Percentiles rank a stretch among this genome's conserved stretches.
Evolutionary conservation across 2,888 invertebrate genomes (phyloP).

Genomic region (Hipparchia semele): DNA sequence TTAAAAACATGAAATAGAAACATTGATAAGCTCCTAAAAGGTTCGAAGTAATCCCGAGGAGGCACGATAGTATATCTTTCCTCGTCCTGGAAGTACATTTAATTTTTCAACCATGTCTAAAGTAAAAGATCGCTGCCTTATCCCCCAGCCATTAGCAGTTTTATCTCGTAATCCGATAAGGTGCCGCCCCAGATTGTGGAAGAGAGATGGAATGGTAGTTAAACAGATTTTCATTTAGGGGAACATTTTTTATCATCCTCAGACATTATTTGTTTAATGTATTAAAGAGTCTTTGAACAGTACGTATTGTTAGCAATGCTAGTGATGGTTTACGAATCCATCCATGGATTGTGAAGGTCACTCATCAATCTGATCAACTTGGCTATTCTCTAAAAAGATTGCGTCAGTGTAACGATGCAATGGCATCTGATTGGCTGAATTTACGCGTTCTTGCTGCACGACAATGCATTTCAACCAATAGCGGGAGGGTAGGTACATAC

Average conservation of each 20-base stretch:
- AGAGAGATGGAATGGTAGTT: neutral
- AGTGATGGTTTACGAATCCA: too few species aligned
- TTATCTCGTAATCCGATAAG: slow-evolving; percentile 40
- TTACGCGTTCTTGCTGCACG: too few species aligned
- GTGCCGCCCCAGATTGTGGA: slow-evolving; percentile 11
- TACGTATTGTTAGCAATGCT: too few species aligned
- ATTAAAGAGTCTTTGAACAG: neutral
- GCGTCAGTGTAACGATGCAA: too few species aligned
- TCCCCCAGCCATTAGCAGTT: slow-evolving; percentile 38
- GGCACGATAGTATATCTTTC: slow-evolving; percentile 2
- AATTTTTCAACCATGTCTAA: slow-evolving; percentile 28
- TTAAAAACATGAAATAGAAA: neutral
- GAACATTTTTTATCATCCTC: neutral
- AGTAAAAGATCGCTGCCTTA: slow-evolving; percentile 32
- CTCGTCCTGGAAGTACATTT: slow-evolving; percentile 15
- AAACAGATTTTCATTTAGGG: slow-evolving; percentile 14
- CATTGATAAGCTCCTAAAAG: slow-evolving; percentile 3
- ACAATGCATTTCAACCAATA: too few species aligned
- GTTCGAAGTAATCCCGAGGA: neutral
- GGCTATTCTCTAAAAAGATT: too few species aligned
- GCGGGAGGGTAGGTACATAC: too few species aligned
- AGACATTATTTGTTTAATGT: neutral
- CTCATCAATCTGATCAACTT: too few species aligned
- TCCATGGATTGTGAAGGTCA: too few species aligned
- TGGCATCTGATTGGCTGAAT: too few species aligned